Conservation (phyloP, 2,888 invertebrate species). For the Tetheella fluctuosa region DNA sequence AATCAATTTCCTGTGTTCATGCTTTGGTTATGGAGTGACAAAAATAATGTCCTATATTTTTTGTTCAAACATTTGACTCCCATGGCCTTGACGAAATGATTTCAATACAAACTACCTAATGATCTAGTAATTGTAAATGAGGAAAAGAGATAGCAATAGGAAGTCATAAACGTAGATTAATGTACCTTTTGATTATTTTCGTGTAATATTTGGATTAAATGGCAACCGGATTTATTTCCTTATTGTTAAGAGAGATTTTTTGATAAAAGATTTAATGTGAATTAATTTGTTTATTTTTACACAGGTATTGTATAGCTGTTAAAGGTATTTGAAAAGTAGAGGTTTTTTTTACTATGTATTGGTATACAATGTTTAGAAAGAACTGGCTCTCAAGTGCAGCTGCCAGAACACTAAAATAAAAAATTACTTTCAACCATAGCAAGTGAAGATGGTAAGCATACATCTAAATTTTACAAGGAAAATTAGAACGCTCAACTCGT, state of each 20-base stretch:
- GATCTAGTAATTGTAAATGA: slow-evolving; percentile 20
- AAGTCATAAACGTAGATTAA: slow-evolving; percentile 48
- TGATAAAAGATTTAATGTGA: background rate
- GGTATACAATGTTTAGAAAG: no score
- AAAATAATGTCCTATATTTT: background rate
- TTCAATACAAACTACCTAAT: slow-evolving; percentile 23
- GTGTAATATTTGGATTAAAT: slow-evolving; percentile 29
- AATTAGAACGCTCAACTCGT: no score
- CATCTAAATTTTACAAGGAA: no score
- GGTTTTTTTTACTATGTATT: no score
- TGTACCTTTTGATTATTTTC: slow-evolving; percentile 28
- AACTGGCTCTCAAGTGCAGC: no score
- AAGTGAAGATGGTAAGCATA: no score
- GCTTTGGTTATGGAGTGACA: background rate
- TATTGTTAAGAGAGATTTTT: background rate
- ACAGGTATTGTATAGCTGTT: background rate
- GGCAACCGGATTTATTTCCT: slow-evolving; percentile 18
- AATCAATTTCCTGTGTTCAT: background rate
- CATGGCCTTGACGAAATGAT: slow-evolving; percentile 35
- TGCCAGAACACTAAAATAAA: no score
- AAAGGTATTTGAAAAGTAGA: background rate
- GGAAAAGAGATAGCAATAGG: slow-evolving; percentile 55
- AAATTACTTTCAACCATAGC: no score
- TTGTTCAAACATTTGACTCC: slow-evolving; percentile 27
- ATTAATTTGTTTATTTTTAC: no score